A percentile compares a stretch with the other conserved stretches of the same genome.
Evolutionary conservation across 1,140 invertebrate genomes (phyloP).

Genomic region (Heliconius himera): DNA sequence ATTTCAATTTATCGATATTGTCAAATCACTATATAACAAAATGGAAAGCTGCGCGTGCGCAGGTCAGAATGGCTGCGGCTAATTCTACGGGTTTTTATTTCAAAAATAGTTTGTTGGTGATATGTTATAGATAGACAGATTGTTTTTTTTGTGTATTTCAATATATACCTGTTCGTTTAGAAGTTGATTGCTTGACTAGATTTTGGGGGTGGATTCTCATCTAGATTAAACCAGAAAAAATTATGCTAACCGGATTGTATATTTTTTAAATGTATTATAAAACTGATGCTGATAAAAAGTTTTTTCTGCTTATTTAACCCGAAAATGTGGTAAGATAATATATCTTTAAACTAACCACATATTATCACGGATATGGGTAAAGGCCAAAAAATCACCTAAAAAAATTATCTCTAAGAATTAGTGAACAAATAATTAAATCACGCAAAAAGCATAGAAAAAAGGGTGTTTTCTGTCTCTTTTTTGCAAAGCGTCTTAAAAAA

Average conservation of each 20-base stretch:
- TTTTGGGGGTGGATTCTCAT: too few species aligned
- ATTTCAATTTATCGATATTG: conserved; percentile 13
- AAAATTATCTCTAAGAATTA: conserved; percentile 24
- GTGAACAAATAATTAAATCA: conserved; percentile 27
- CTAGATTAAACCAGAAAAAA: too few species aligned
- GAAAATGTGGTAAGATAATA: not conserved
- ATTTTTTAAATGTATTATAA: too few species aligned
- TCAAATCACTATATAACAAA: conserved; percentile 19
- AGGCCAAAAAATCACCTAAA: not conserved
- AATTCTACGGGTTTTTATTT: conserved; percentile 8
- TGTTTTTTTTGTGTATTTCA: not conserved
- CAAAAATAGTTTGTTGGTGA: not conserved
- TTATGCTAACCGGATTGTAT: too few species aligned
- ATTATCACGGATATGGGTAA: not conserved
- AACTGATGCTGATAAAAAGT: not conserved
- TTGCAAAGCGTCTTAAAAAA: not conserved
- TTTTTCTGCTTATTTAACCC: not conserved
- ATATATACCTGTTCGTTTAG: not conserved
- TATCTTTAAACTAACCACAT: not conserved
- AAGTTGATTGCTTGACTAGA: too few species aligned
- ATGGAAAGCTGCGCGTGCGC: conserved; percentile 34
- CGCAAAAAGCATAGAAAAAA: conserved; percentile 30
- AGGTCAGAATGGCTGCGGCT: conserved; percentile 12
- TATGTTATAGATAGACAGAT: not conserved
- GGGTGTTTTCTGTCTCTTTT: conserved; percentile 14